Base-by-base conservation (phyloP, 2,888 invertebrate genomes). In the Imbricaverruca yamaguchii region DNA sequence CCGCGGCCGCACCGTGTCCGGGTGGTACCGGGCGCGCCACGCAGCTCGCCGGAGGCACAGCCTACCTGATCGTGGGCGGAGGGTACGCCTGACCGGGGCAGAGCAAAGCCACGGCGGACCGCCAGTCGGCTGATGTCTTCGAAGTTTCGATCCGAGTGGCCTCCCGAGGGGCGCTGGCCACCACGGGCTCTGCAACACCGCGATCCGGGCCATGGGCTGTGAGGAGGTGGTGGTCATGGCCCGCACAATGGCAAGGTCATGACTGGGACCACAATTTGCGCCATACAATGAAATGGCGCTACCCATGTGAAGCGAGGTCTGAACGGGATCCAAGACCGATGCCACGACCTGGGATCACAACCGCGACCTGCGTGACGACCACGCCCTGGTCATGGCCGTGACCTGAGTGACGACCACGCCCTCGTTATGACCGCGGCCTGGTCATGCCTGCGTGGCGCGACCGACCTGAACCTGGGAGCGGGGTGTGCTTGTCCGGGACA, bases 401-500 rank as follows among this genome's bases (percentile, higher is more conserved):
- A 39, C 39, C 39, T 39, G 39, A 4, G 39, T 39, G 4, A 39
- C 39, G 39, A 39, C 39, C 39, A 39, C 39, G 39, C 39, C 39
- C 39, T 39, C n/a, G n/a, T n/a, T n/a, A 23, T 23, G 61, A 61
- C 61, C 61, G 61, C 12, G 61, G 61, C 61, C 12, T 6, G 39
- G 39, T 23, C 65, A 0, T 9, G 23, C 23, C 65, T 65, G 65
- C 9, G 23, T 65, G 23, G 23, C 23, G 65, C 18, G 65, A 65
- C 61, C 61, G n/a, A 92, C 92, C 91, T 92, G 90, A 92, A 92
- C 86, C 89, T 88, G 83, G 92, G 92, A 86, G 91, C 89, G 83
- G 92, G 92, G 87, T 90, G 92, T 85, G 91, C 92, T 89, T 93
- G 92, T 84, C 92, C 93, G 81, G 92, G 91, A 87, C 93, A 93